A percentile compares a stretch with the other conserved stretches of the same genome.
Conservation (phyloP, 2,797 vertebrate genomes). For the Choloepus didactylus region DNA sequence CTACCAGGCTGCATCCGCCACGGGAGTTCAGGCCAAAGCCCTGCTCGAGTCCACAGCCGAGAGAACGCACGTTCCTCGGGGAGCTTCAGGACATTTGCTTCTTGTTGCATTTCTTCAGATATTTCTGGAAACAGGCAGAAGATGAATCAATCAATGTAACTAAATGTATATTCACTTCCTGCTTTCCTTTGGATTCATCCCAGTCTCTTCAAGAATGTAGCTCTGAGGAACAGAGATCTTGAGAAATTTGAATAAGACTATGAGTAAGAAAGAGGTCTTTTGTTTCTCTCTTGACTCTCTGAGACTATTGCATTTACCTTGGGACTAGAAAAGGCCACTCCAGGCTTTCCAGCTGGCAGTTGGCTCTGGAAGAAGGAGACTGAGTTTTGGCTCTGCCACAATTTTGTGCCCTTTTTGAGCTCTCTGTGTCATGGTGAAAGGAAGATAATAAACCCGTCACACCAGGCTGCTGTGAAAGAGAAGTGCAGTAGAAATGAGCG, state of each 20-base stretch:
- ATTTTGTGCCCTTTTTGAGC: background rate
- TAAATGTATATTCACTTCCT: background rate
- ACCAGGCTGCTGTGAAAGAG: background rate
- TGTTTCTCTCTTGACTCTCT: background rate
- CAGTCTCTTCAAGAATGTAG: background rate
- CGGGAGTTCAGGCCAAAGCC: background rate
- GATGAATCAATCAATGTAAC: background rate
- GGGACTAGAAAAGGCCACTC: background rate
- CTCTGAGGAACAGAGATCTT: background rate
- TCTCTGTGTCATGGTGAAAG: background rate
- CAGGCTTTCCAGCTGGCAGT: background rate
- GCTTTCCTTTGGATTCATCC: background rate
- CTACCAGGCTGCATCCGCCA: background rate
- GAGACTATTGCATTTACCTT: background rate
- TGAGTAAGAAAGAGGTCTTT: background rate
- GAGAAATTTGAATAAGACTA: background rate
- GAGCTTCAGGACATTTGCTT: background rate
- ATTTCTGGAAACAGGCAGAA: slow-evolving; percentile 13
- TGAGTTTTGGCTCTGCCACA: background rate
- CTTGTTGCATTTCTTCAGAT: slow-evolving; percentile 27
- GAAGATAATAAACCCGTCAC: background rate
- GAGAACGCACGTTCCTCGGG: background rate
- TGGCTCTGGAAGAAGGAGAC: background rate
- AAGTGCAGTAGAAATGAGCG: no score
- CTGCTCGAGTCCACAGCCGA: background rate